Conservation (phyloP, 2,113 vertebrate genomes). For the Myotis brandtii region DNA sequence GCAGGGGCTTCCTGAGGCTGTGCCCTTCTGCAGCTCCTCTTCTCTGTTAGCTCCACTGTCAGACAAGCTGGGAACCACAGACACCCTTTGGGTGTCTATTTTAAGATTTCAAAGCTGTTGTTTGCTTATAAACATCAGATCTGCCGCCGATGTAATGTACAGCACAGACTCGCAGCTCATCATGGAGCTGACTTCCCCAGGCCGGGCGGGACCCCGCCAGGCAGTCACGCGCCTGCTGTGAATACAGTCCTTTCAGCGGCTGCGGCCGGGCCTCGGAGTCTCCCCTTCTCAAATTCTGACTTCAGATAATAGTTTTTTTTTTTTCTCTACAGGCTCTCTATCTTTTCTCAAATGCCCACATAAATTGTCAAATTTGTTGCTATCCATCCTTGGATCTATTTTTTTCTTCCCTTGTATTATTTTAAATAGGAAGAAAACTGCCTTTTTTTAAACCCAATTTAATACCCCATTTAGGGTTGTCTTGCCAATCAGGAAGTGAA, state of each 20-base stretch:
- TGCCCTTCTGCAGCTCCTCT: not conserved
- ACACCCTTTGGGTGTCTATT: constrained; percentile 22
- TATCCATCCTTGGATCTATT: not conserved
- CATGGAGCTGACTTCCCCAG: not conserved
- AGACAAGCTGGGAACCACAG: not conserved
- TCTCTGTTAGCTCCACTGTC: not conserved
- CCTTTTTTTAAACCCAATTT: constrained; percentile 70
- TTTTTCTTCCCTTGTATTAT: constrained; percentile 48
- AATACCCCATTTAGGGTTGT: constrained; percentile 81
- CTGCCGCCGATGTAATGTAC: not conserved
- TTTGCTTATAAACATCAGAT: constrained; percentile 74
- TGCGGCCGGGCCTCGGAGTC: constrained; percentile 51
- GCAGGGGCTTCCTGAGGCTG: not conserved
- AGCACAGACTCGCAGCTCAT: not conserved
- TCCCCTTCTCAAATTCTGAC: constrained; percentile 60
- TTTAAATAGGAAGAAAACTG: constrained; percentile 76
- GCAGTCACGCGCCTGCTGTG: not conserved
- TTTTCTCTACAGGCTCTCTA: not conserved
- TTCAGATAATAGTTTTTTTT: not conserved
- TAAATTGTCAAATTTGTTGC: constrained; percentile 67
- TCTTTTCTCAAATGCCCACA: constrained; percentile 54
- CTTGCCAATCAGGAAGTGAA: constrained; percentile 83
- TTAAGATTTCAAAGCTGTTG: constrained; percentile 59
- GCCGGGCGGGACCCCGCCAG: not conserved
- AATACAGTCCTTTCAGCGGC: constrained; percentile 77